These are phyloP conservation scores for Pogonus chalceus DNA, from an alignment of 1,140 invertebrate species.

Conservation along the genomic window DNA sequence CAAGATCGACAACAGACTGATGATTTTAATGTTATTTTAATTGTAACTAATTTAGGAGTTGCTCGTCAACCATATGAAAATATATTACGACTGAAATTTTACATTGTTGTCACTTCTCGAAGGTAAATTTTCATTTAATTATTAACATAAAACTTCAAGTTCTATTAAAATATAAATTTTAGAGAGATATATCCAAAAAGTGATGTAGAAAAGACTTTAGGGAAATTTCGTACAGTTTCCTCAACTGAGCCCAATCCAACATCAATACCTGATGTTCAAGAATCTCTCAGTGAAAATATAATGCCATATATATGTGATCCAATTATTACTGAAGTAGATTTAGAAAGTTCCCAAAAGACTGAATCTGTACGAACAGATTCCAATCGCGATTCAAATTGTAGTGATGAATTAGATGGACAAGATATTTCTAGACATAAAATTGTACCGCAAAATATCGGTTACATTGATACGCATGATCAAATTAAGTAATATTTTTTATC, in stretches of 20 bases:
- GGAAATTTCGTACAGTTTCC: constrained; percentile 53
- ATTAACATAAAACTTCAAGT: background rate
- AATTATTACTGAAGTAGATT: too few species aligned
- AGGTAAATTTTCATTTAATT: constrained; percentile 29
- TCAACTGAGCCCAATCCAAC: constrained; percentile 10
- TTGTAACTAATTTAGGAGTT: constrained; percentile 49
- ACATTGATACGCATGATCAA: too few species aligned
- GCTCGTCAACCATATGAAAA: constrained; percentile 32
- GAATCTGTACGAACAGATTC: too few species aligned
- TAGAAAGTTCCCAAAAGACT: too few species aligned
- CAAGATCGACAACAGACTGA: constrained; percentile 53
- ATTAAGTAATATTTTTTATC: too few species aligned
- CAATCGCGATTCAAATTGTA: too few species aligned
- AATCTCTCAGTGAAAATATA: too few species aligned
- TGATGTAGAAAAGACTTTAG: constrained; percentile 49
- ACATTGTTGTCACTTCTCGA: constrained; percentile 56
- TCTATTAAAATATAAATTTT: constrained; percentile 16
- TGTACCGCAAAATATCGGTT: too few species aligned
- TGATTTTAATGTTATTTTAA: constrained; percentile 59
- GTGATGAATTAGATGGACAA: too few species aligned
- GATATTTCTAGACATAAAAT: too few species aligned
- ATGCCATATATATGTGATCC: too few species aligned
- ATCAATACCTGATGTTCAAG: too few species aligned
- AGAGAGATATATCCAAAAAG: constrained; percentile 61
- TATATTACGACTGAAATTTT: constrained; percentile 59